Evolutionary conservation across 92 coral and sea anemone genomes (phyloP), one percentile per base, ranked within the genome.

Genomic region (Porites lobata): DNA sequence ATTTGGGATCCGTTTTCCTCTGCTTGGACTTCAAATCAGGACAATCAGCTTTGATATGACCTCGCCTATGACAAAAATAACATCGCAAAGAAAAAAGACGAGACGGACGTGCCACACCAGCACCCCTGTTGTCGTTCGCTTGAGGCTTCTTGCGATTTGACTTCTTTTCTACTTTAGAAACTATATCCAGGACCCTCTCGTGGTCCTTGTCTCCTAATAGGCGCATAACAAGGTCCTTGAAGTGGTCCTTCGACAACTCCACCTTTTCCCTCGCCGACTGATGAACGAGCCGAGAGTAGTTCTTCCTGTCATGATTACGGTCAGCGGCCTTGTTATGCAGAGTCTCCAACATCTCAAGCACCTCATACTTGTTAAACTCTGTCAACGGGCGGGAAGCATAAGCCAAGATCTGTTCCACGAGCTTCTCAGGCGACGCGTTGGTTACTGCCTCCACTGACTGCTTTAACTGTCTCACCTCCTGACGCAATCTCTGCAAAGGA

Each of bases 51-150:
- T 74, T 74, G 15, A 51, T 9, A 74, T 74, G 78, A 52, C 78
- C 78, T 11, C 38, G 32, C 78, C 43, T 51, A 51, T 52, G n/a
- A 74, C 78, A 74, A 52, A n/a, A 74, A 52, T 74, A 51, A 14
- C 78, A 51, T 52, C 78, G 62, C 63, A 74, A 4, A 12, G 7
- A 19, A 4, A 75, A 53, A 21, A 47, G 65, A 18, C 47, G 65
- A 18, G 79, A 75, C 6, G 79, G 8, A 75, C 79, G 64, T 75
- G 79, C 79, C 79, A 53, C 79, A 9, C 65, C 26, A 50, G 72
- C 50, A 22, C 72, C 72, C 22, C 50, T 67, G 12, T 67, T 20
- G 47, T 67, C 72, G 12, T 26, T 22, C 72, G 22, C 72, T 15
- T 26, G 47, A 19, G 72, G 10, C 12, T 67, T 24, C 50, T 24